phyloP scores from a whole-genome alignment of 1,140 invertebrate genomes.

The Ruditapes philippinarum region DNA sequence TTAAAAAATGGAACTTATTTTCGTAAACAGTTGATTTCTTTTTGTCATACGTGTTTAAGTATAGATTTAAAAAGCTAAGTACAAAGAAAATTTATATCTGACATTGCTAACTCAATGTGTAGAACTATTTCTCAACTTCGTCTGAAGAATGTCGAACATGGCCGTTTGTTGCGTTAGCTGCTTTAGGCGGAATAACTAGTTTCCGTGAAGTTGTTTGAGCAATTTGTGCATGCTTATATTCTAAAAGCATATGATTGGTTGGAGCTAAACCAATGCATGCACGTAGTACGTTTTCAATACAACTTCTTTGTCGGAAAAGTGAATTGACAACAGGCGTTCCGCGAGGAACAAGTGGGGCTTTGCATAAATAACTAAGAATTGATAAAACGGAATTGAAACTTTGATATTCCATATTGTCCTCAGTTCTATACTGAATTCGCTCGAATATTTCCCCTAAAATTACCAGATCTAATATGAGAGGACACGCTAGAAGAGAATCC shows the following conservation, averaged over 20 bases:
- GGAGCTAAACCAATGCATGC: conserved; percentile 95
- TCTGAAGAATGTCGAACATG: conserved; percentile 43
- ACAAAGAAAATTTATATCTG: no score
- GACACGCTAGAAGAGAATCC: conserved; percentile 97
- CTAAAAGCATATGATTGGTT: conserved; percentile 93
- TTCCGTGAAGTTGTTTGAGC: neutral
- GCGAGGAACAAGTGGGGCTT: conserved; percentile 90
- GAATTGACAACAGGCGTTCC: conserved; percentile 96
- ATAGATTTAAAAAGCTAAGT: no score
- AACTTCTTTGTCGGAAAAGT: conserved; percentile 94
- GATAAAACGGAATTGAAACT: conserved; percentile 94
- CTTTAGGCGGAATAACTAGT: neutral
- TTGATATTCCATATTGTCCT: conserved; percentile 87
- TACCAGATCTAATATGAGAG: conserved; percentile 97
- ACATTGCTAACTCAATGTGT: no score
- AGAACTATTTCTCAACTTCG: conserved; percentile 55
- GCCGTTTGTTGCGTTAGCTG: neutral
- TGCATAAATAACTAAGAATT: conserved; percentile 95
- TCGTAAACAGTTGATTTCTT: no score
- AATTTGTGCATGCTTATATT: conserved; percentile 85
- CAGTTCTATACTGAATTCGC: conserved; percentile 90
- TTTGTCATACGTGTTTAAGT: no score
- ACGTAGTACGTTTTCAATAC: conserved; percentile 94
- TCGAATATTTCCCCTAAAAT: conserved; percentile 95
- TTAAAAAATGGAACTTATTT: no score